Percentiles rank a stretch among this genome's conserved stretches.
Evolutionary conservation across 1,140 invertebrate genomes (phyloP).

Genomic region (Pemphigus obesinymphae): DNA sequence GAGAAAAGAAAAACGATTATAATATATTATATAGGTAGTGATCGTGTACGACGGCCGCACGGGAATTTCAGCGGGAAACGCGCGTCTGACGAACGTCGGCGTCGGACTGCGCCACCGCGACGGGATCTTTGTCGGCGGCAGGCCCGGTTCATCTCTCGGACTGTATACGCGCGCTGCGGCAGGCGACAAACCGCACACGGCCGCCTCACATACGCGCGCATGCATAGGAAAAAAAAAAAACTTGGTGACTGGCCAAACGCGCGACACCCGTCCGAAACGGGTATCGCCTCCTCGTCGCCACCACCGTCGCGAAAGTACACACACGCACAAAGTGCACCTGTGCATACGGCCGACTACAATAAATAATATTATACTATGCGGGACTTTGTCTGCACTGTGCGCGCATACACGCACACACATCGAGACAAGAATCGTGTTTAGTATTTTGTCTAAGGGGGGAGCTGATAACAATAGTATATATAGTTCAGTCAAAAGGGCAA

Average conservation of each 20-base stretch:
- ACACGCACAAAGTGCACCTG: neutral
- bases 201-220: neutral
- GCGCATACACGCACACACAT: too few relatives aligned
- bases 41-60: neutral
- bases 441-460: too few relatives aligned
- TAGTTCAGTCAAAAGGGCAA: too few relatives aligned
- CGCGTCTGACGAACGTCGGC: neutral
- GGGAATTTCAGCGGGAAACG: neutral
- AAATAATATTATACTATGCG: too few relatives aligned
- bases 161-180: neutral
- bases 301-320: too few relatives aligned
- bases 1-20: neutral
- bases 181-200: neutral
- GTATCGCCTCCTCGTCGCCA: neutral
- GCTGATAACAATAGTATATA: too few relatives aligned
- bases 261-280: neutral
- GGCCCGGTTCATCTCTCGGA: neutral
- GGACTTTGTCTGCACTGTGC: too few relatives aligned
- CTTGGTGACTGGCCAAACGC: slow-evolving; percentile 22
- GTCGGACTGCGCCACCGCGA: neutral
- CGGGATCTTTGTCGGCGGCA: too few relatives aligned
- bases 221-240: too few relatives aligned
- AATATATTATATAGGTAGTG: neutral
- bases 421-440: too few relatives aligned
- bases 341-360: neutral